Base-by-base conservation (phyloP, 2,888 invertebrate genomes). In the Trichacis sp. region DNA sequence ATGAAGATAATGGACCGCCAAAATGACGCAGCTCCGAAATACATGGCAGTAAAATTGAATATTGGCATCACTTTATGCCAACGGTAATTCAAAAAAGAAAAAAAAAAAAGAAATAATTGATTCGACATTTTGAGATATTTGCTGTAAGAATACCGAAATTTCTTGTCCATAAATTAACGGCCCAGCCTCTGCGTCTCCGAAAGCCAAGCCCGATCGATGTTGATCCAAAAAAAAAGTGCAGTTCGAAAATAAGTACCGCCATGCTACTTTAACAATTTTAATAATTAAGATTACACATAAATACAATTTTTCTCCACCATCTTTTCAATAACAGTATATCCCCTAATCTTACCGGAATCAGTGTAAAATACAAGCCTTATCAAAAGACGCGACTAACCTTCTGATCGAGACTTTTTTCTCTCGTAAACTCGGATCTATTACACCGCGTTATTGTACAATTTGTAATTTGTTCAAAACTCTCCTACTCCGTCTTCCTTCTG, bases 171-270 rank as follows among this genome's bases (percentile, higher is more conserved):
- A n/a, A n/a, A n/a, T n/a, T n/a, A n/a, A n/a, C n/a, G 79, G 79
- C 75, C 78, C 78, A 81, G 78, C 79, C 77, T 77, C 73, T 77
- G 45, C 46, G 38, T n/a, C n/a, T n/a, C n/a, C n/a, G n/a, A n/a
- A n/a, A n/a, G n/a, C n/a, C n/a, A n/a, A n/a, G n/a, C n/a, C n/a
- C n/a, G n/a, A n/a, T n/a, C 59, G 47, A 64, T 48, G n/a, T 38
- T 18, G 4, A 20, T 1, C 19, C 42, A 6, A 17, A 19, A 33
- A 17, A 49, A 43, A 40, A 17, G 17, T n/a, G 19, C 6, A 49
- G 49, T 43, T 43, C n/a, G 64, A 69, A 33, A 45, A 59, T 67
- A 64, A 63, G 69, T 58, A 69, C 59, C 54, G 47, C 51, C 59
- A 59, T n/a, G n/a, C 57, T 51, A 61, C 42, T 55, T 59, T 67